Evolutionary conservation across 2,888 invertebrate species (phyloP), one percentile per base, ranked within the genome.

Genomic region (Drosophila neotestacea): DNA sequence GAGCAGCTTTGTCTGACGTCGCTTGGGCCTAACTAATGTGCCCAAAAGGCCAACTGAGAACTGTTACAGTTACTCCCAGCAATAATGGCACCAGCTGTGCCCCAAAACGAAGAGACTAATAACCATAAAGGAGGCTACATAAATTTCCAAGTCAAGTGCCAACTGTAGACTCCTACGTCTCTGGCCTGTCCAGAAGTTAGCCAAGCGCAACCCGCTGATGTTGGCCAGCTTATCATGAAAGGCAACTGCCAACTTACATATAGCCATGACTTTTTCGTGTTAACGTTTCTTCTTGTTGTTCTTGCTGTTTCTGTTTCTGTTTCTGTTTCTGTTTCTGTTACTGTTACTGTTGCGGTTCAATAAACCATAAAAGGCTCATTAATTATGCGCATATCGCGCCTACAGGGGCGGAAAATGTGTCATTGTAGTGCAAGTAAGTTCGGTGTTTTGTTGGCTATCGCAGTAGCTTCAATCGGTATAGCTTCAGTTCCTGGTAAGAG

Each of bases 291-390:
- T 44, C 27, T 22, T 30, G 34, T 44, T n/a, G 38, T 52, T 27
- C 30, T 30, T 44, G 13, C 13, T 32, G 34, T 38, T 32, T 16
- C 28, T n/a, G 34, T 66, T 67, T 47, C 38, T 66, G 41, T 52
- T 64, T 59, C 59, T n/a, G 34, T 27, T 32, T 27, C 36, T n/a
- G 34, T 66, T 67, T 47, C 38, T 66, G 41, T 52, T 64, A 59
- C 59, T 39, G 68, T 27, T 64, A 42, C 62, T 79, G 79, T 79
- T 89, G 86, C 82, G 90, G 91, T 91, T 91, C 91, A 91, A 91
- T 91, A 91, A 91, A 91, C 91, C 91, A 91, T 91, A 91, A 91
- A 91, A 89, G 84, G 83, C 91, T 91, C 90, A 91, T 91, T 91
- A 91, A 91, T 91, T 91, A 91, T 91, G 91, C 91, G 87, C 91